A percentile compares a stretch with the other conserved stretches of the same genome.
phyloP scores from a whole-genome alignment of 2,888 invertebrate genomes.

The Merodon equestris region DNA sequence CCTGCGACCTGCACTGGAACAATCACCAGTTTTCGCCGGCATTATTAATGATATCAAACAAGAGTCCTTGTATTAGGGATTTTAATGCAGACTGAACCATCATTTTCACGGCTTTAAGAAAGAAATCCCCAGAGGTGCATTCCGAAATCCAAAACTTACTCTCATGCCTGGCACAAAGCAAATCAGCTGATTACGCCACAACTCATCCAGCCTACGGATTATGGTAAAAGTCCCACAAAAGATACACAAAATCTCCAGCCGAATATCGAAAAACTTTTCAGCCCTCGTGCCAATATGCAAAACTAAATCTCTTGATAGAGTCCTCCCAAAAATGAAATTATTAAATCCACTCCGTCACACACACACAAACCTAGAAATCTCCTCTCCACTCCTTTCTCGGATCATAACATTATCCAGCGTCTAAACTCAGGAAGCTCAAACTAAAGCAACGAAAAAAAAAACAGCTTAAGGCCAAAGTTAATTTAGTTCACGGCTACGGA shows the following conservation, averaged over 20 bases:
- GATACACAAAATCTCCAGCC: constrained; percentile 34
- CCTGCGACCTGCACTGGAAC: no score
- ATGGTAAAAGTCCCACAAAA: neutral
- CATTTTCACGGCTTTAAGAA: no score
- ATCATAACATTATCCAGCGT: constrained; percentile 52
- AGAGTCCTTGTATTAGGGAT: no score
- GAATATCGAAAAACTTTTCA: constrained; percentile 60
- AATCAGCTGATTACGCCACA: constrained; percentile 1
- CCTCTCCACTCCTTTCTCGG: constrained; percentile 25
- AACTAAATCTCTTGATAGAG: constrained; percentile 37
- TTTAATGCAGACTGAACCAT: no score
- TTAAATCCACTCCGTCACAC: constrained; percentile 50
- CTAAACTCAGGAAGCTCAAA: constrained; percentile 16
- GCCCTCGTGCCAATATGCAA: constrained; percentile 61
- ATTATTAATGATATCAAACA: no score
- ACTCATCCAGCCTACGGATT: constrained; percentile 30
- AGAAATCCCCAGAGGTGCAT: no score
- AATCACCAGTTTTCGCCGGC: no score
- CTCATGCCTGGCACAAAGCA: neutral
- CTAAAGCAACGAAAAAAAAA: constrained; percentile 40
- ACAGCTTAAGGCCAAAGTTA: constrained; percentile 64
- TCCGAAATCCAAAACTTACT: neutral
- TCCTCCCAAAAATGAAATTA: constrained; percentile 42
- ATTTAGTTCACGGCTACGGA: constrained; percentile 55
- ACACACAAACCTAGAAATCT: constrained; percentile 48